Percentiles rank a stretch among this genome's conserved stretches.
phyloP scores from a whole-genome alignment of 2,888 invertebrate species.

The Argyra leucocephala region DNA sequence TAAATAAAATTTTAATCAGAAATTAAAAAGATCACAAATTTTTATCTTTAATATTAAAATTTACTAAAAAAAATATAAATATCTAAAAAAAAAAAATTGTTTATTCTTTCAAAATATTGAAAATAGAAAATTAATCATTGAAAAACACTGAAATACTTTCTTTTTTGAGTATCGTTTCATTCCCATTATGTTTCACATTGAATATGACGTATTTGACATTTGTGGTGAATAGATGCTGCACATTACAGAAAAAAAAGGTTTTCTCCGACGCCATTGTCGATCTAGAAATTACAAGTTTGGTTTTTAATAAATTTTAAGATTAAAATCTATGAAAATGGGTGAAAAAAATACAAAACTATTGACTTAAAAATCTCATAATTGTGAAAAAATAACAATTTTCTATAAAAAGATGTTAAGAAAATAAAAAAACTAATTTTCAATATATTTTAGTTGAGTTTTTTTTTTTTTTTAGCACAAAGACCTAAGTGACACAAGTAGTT shows the following conservation, averaged over 20 bases:
- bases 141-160: neutral
- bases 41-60: no score
- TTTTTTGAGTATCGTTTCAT: neutral
- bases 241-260: conserved; percentile 3
- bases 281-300: neutral
- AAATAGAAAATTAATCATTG: neutral
- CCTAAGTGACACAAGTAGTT: neutral
- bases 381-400: neutral
- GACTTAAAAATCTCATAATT: neutral
- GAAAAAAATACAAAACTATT: neutral
- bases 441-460: neutral
- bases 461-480: conserved; percentile 2
- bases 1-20: no score
- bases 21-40: no score
- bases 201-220: conserved; percentile 4
- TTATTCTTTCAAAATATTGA: no score
- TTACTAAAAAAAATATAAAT: no score
- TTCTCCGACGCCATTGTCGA: conserved; percentile 2
- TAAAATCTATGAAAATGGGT: neutral
- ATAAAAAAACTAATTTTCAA: conserved; percentile 4
- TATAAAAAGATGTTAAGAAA: neutral
- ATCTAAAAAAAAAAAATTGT: no score
- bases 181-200: neutral
- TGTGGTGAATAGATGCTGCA: conserved; percentile 6
- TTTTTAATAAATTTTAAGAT: neutral